A percentile compares a stretch with the other conserved stretches of the same genome.
Conservation (phyloP, 2,113 vertebrate species). For the Polypterus bichir region DNA sequence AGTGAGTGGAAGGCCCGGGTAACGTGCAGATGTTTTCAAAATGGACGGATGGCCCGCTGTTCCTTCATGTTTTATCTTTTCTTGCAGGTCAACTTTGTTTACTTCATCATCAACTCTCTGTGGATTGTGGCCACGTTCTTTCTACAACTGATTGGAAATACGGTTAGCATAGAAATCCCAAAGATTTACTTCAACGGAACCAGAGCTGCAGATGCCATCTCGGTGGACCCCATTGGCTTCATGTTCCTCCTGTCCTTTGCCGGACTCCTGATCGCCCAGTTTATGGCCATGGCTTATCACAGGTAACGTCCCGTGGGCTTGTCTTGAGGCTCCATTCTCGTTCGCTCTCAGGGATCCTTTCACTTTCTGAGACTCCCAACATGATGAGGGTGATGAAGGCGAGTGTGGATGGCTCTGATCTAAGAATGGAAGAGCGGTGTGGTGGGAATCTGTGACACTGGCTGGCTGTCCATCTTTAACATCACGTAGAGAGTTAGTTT, state of each 20-base stretch:
- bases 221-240: conserved; percentile 27
- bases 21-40: background rate
- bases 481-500: no score
- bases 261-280: conserved; percentile 22
- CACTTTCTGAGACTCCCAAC: no score
- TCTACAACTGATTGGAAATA: conserved; percentile 21
- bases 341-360: no score
- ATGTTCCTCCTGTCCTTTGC: conserved; percentile 39
- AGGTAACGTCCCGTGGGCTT: conserved; percentile 23
- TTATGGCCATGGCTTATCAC: conserved; percentile 34
- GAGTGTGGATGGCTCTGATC: no score
- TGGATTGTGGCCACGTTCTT: conserved; percentile 45
- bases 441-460: no score
- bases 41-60: background rate
- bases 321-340: no score
- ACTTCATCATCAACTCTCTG: conserved; percentile 38
- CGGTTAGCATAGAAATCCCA: conserved; percentile 25
- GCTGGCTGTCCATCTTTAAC: no score
- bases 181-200: conserved; percentile 9
- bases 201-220: rapidly evolving
- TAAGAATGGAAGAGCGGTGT: no score
- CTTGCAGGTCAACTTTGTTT: conserved; percentile 37
- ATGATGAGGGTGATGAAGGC: no score
- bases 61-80: conserved; percentile 2
- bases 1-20: no score